These are phyloP conservation scores for Caenorhabditis virilis DNA, from an alignment of 2,888 invertebrate genomes.

Conservation along the genomic window DNA sequence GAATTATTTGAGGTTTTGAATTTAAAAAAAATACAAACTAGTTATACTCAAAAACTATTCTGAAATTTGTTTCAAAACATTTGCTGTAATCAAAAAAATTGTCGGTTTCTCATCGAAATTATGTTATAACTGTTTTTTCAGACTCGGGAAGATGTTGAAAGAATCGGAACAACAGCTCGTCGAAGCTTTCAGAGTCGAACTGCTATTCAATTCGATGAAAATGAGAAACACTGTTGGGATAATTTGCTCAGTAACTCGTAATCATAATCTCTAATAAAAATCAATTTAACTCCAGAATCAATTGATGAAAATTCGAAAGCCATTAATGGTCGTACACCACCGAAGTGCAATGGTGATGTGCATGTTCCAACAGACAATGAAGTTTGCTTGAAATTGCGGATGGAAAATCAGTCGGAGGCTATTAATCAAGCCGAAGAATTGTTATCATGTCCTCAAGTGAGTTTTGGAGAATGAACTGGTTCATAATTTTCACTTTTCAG, in stretches of 20 bases:
- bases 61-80: no score
- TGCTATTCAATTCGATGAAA: constrained; percentile 16
- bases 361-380: constrained; percentile 1
- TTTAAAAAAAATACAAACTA: no score
- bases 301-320: neutral
- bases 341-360: no score
- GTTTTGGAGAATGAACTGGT: no score
- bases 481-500: neutral
- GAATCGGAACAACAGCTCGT: constrained; percentile 8
- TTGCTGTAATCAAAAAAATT: no score
- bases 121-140: no score
- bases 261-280: no score
- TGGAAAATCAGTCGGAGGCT: neutral
- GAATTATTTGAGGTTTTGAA: no score
- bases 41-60: no score
- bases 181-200: constrained; percentile 18
- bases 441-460: no score
- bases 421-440: constrained; percentile 1
- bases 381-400: neutral
- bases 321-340: neutral
- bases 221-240: constrained; percentile 16
- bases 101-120: no score
- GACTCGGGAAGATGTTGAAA: constrained; percentile 17
- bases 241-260: constrained; percentile 11
- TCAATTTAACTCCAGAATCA: no score